phyloP scores from a whole-genome alignment of 2,113 vertebrate genomes.

The Bathybates hornii region DNA sequence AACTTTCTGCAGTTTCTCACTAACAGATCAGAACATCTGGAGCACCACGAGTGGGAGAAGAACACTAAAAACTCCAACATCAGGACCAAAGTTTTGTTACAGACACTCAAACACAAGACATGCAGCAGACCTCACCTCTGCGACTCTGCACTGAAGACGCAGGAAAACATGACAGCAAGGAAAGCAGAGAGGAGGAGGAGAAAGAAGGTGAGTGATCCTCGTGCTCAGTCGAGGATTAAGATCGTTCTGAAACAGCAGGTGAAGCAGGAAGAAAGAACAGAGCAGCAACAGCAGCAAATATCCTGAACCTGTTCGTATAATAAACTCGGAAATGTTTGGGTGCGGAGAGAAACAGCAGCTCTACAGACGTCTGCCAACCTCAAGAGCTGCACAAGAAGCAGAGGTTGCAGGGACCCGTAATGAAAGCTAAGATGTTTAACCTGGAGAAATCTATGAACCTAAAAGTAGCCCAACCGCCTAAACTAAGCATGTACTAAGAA shows the following conservation, averaged over 20 bases:
- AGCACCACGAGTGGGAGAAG: rapidly evolving
- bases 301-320: neutral
- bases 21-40: neutral
- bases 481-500: neutral
- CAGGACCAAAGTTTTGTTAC: neutral
- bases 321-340: rapidly evolving
- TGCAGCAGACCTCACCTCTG: conserved; percentile 85
- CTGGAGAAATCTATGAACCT: neutral
- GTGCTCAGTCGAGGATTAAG: conserved; percentile 33
- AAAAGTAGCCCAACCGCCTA: neutral
- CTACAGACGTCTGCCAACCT: neutral
- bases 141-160: conserved; percentile 95
- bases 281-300: neutral
- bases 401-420: neutral
- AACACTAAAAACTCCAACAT: neutral
- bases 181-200: conserved; percentile 8
- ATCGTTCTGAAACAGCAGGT: conserved; percentile 2
- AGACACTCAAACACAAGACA: neutral
- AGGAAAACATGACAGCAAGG: conserved; percentile 70
- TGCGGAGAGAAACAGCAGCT: neutral
- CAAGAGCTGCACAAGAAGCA: neutral
- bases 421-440: neutral
- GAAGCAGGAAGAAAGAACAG: neutral
- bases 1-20: neutral
- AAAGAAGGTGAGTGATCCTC: conserved; percentile 23